Conservation (phyloP, 2,113 vertebrate genomes). For the Pteruthius melanotis region DNA sequence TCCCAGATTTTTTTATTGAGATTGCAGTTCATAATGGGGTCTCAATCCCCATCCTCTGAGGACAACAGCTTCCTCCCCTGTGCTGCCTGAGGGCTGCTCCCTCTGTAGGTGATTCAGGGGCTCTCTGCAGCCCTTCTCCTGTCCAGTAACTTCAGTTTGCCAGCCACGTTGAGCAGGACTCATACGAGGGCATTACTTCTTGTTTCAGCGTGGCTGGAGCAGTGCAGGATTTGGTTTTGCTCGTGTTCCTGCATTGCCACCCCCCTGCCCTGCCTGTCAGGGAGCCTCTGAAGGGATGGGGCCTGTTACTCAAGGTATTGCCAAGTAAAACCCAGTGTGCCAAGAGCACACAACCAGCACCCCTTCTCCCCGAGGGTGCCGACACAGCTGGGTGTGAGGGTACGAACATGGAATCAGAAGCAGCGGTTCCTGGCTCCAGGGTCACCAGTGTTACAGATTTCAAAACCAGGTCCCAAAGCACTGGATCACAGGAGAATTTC, state of each 20-base stretch:
- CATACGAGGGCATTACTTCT: fast-evolving
- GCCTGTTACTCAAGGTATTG: background rate
- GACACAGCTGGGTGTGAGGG: fast-evolving
- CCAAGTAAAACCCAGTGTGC: background rate
- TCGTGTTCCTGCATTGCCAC: background rate
- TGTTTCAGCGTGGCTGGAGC: background rate
- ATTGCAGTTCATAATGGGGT: background rate
- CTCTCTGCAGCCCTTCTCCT: background rate
- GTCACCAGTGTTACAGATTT: background rate
- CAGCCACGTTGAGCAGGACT: fast-evolving
- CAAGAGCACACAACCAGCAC: background rate
- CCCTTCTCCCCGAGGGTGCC: fast-evolving
- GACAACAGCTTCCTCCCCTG: background rate
- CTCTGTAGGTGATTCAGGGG: background rate
- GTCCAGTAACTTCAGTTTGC: background rate
- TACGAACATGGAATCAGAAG: background rate
- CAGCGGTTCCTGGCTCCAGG: background rate
- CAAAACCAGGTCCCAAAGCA: background rate
- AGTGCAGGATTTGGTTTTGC: background rate
- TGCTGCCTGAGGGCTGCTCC: background rate
- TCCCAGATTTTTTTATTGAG: background rate
- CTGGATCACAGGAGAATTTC: background rate
- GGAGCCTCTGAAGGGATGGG: background rate
- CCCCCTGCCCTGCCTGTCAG: background rate
- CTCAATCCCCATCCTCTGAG: background rate